Evolutionary conservation across 1,140 invertebrate genomes (phyloP), one percentile per base, ranked within the genome.

Genomic region (Cotesia chilonis): DNA sequence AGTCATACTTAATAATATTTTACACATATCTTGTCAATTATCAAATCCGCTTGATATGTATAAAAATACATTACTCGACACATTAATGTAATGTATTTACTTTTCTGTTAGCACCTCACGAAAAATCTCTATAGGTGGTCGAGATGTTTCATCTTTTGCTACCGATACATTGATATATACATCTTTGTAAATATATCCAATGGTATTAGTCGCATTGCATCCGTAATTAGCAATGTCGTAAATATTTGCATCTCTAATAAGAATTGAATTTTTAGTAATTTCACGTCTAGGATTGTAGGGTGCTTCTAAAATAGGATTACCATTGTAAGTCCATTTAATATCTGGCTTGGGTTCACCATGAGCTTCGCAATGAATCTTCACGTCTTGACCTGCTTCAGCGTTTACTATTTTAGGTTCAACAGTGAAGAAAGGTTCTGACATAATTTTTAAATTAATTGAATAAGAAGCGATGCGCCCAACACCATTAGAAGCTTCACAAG

Each of bases 121-220:
- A 17, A 17, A 1, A 17, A 17, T 17, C 17, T 94, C 90, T 37
- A 89, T 90, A 0, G 97, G 96, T 1, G 93, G 90, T 79, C 94
- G 92, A 10, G 92, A 92, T 71, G 99, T 98, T 81, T 96, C 94
- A 17, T 98, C 97, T 41, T 94, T 91, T 66, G 98, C 88, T 12
- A 96, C 96, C 76, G 97, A 88, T 5, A 99, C 98, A 88, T 99
- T 99, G 4, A 99, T 91, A 81, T 96, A 99, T 54, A 98, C 95
- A 89, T 99, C 97, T 82, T 96, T 96, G 87, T 98, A 99, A 10
- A 98, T 95, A 86, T 99, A 99, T 41, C 98, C 98, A 76, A 96
- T 90, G n/a, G 93, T 94, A 85, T 99, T 99, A 72, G 97, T 98
- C 0, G 97, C 98, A 88, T 99, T 99, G 86, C 98, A 99, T 60